Percentiles rank a stretch among this genome's conserved stretches.
These are phyloP conservation scores for Urocyon cinereoargenteus DNA, from an alignment of 2,797 vertebrate species.

Conservation along the genomic window DNA sequence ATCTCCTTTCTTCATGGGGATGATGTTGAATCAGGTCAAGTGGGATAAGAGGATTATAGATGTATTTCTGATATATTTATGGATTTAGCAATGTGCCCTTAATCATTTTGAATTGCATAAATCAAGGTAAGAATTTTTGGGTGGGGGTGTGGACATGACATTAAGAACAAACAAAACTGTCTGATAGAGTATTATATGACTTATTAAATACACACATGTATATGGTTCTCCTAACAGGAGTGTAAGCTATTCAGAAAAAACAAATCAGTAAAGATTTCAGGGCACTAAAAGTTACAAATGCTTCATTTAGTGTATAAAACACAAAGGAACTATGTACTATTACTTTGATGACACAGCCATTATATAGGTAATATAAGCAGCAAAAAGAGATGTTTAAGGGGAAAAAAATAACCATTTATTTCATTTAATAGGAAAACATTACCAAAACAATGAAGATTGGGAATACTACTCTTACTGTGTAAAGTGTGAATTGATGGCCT, in stretches of 20 bases:
- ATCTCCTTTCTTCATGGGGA: slow-evolving; percentile 27
- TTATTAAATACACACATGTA: not conserved
- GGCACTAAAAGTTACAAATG: slow-evolving; percentile 59
- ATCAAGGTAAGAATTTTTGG: slow-evolving; percentile 47
- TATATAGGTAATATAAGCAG: not conserved
- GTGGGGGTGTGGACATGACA: not conserved
- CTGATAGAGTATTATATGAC: not conserved
- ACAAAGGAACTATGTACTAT: not conserved
- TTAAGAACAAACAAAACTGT: not conserved
- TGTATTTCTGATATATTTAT: slow-evolving; percentile 52
- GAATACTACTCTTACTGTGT: not conserved
- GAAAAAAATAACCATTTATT: not conserved
- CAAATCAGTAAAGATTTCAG: not conserved
- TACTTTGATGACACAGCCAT: not conserved
- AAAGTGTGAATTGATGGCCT: not conserved
- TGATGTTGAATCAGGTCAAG: slow-evolving; percentile 55
- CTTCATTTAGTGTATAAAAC: slow-evolving; percentile 21
- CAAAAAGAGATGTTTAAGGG: not conserved
- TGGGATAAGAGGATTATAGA: slow-evolving; percentile 54
- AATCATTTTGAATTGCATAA: slow-evolving; percentile 58
- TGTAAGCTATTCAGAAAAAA: not conserved
- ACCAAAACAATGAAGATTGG: not conserved
- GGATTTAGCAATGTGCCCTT: slow-evolving; percentile 64
- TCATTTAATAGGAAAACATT: slow-evolving; percentile 6
- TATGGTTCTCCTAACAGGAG: not conserved